Evolutionary conservation across 37 sponge, comb jelly and placozoan species (phyloP).

Genomic region (Agelas oroides): DNA sequence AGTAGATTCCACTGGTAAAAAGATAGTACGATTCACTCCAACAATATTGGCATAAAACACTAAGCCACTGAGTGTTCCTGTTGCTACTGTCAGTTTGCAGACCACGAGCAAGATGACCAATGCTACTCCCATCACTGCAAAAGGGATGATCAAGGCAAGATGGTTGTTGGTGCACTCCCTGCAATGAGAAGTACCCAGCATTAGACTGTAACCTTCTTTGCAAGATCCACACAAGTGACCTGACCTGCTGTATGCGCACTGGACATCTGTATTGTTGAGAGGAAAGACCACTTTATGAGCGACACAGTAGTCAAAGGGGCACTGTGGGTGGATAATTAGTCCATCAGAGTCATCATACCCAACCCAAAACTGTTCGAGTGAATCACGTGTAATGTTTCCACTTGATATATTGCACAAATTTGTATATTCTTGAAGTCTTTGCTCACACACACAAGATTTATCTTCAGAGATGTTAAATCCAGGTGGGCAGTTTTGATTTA

Average conservation of each 20-base stretch:
- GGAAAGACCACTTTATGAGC: not conserved
- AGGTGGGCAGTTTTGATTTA: too few relatives aligned
- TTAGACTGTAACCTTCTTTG: constrained; percentile 32
- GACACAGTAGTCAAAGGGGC: constrained; percentile 36
- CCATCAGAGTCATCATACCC: too few relatives aligned
- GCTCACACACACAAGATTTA: too few relatives aligned
- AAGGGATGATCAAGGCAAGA: constrained; percentile 13
- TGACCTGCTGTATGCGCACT: constrained; percentile 4
- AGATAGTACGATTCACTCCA: constrained; percentile 1
- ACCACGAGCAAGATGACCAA: constrained; percentile 1
- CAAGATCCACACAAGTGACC: not conserved
- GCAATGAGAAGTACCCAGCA: constrained; percentile 40
- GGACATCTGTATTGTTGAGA: not conserved
- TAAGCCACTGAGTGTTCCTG: constrained; percentile 31
- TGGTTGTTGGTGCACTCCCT: constrained; percentile 23
- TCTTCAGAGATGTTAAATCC: too few relatives aligned
- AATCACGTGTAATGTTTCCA: too few relatives aligned
- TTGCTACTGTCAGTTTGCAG: constrained; percentile 9
- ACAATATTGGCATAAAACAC: constrained; percentile 47
- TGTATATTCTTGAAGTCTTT: too few relatives aligned
- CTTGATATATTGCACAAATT: too few relatives aligned
- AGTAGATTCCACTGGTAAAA: not conserved
- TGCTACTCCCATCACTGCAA: constrained; percentile 32
- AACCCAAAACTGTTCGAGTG: too few relatives aligned
- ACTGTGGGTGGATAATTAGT: not conserved